Evolutionary conservation across 35 echinoderm and acorn worm genomes (phyloP).

Genomic region (Stichopus chloronotus): DNA sequence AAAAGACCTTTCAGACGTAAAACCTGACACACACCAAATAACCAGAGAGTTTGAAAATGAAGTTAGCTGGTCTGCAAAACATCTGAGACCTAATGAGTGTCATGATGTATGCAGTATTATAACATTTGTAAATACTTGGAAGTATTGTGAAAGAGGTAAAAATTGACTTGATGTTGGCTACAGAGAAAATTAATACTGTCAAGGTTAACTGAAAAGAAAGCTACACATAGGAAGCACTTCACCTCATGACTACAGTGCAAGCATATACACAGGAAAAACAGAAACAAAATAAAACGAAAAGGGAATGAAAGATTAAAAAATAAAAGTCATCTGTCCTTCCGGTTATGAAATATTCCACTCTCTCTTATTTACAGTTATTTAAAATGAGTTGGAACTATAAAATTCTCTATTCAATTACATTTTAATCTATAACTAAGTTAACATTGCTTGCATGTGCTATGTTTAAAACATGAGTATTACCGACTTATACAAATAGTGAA

Average conservation of each 20-base stretch:
- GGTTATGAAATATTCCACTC: background rate
- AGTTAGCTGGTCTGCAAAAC: no score
- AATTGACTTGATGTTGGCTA: background rate
- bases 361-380: background rate
- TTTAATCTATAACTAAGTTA: background rate
- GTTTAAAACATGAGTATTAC: no score
- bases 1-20: no score
- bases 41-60: no score
- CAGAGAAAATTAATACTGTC: constrained; percentile 32
- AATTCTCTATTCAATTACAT: background rate
- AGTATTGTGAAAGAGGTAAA: background rate
- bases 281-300: background rate
- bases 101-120: no score
- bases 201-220: constrained; percentile 15
- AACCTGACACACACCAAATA: no score
- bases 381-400: constrained; percentile 4
- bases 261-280: background rate
- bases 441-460: background rate
- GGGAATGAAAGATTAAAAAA: background rate
- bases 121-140: no score
- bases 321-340: background rate
- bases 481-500: no score
- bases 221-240: constrained; percentile 10
- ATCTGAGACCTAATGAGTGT: no score
- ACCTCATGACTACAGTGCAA: background rate